Evolutionary conservation across 2,113 vertebrate species (phyloP).

Genomic region (Sapayoa aenigma): DNA sequence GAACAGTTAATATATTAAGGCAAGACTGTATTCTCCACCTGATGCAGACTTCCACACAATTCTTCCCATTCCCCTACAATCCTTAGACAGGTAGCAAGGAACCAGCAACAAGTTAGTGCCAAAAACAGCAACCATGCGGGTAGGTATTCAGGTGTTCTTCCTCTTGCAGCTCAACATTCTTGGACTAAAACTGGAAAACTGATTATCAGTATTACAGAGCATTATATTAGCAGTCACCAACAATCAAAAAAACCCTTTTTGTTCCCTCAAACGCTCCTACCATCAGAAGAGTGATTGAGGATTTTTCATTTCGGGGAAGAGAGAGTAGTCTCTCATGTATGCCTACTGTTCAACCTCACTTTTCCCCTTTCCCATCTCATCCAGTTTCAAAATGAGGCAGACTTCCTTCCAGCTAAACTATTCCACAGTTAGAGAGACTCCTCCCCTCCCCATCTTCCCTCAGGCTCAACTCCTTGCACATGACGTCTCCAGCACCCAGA

Average conservation of each 20-base stretch:
- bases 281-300: neutral
- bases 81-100: neutral
- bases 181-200: neutral
- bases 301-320: neutral
- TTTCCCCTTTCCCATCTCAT: neutral
- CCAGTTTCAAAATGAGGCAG: neutral
- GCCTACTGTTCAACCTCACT: neutral
- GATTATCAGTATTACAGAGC: neutral
- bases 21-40: neutral
- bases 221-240: neutral
- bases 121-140: neutral
- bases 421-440: neutral
- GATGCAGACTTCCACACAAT: neutral
- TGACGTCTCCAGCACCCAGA: neutral
- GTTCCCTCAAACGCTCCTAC: neutral
- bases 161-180: neutral
- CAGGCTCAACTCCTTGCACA: neutral
- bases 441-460: neutral
- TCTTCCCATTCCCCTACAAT: neutral
- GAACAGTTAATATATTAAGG: neutral
- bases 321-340: neutral
- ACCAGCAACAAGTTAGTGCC: neutral
- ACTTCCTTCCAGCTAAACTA: neutral
- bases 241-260: neutral
- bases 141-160: neutral